A percentile compares a stretch with the other conserved stretches of the same genome.
Evolutionary conservation across 2,113 vertebrate genomes (phyloP).

Genomic region (Gallinago undulata): DNA sequence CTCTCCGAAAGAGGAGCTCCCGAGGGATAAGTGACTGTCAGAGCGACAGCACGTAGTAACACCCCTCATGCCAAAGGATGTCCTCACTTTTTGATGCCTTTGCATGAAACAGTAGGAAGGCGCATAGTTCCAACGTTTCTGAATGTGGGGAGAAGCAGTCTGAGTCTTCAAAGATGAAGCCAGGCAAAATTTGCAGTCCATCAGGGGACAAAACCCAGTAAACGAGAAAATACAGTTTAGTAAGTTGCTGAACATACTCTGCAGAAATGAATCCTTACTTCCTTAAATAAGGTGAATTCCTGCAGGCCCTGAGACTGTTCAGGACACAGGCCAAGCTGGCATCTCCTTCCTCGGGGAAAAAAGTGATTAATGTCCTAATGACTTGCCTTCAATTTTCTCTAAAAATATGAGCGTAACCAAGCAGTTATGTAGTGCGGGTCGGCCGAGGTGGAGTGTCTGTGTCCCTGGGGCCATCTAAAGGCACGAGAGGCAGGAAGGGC

Average conservation of each 20-base stretch:
- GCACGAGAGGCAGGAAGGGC: neutral
- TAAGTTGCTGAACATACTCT: neutral
- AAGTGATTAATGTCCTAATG: neutral
- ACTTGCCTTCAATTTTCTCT: neutral
- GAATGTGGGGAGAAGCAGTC: neutral
- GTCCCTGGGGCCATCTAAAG: neutral
- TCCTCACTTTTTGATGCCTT: accelerated
- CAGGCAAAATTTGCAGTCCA: neutral
- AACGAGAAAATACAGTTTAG: neutral
- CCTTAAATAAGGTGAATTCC: neutral
- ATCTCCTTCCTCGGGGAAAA: neutral
- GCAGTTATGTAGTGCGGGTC: too few relatives aligned
- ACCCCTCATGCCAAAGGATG: neutral
- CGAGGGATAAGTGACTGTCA: neutral
- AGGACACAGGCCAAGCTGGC: neutral
- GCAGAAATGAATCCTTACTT: neutral
- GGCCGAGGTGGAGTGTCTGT: neutral
- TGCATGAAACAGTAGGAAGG: neutral
- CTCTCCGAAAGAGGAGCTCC: neutral
- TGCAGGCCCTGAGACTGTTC: neutral
- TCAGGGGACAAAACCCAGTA: neutral
- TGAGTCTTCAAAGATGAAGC: neutral
- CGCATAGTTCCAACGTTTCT: neutral
- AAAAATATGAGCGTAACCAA: neutral
- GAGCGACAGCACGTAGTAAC: accelerated